These are phyloP conservation scores for Amphiprion percula DNA, from an alignment of 2,113 vertebrate genomes.

Conservation along the genomic window DNA sequence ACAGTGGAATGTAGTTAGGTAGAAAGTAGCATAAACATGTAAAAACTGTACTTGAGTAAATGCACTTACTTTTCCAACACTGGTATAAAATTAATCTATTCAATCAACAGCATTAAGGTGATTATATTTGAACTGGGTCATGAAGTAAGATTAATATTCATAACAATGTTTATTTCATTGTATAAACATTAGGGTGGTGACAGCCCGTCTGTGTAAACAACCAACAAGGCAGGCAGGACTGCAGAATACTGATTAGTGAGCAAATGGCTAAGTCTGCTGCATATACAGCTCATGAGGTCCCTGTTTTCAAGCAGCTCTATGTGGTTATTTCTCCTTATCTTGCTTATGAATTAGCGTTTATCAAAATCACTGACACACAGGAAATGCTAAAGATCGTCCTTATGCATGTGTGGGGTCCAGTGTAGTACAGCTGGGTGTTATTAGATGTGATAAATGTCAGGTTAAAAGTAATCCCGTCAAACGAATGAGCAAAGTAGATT, in stretches of 20 bases:
- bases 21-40: no score
- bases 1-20: no score
- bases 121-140: conserved; percentile 57
- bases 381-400: conserved; percentile 21
- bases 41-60: no score
- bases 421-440: neutral
- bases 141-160: conserved; percentile 64
- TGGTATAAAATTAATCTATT: neutral
- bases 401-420: conserved; percentile 7
- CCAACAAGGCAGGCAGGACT: conserved; percentile 47
- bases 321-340: conserved; percentile 32
- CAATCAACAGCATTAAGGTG: conserved; percentile 25
- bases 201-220: conserved; percentile 77
- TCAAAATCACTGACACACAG: conserved; percentile 19
- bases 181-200: conserved; percentile 64
- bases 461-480: conserved; percentile 10
- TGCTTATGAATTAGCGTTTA: conserved; percentile 32
- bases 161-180: conserved; percentile 66
- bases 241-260: conserved; percentile 69
- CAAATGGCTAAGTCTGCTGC: conserved; percentile 39
- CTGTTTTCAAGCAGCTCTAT: conserved; percentile 24
- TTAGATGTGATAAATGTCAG: conserved; percentile 19
- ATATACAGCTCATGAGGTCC: conserved; percentile 59
- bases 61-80: no score
- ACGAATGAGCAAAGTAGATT: neutral